phyloP scores from a whole-genome alignment of 2,113 vertebrate genomes.

The Pseudorasbora parva region DNA sequence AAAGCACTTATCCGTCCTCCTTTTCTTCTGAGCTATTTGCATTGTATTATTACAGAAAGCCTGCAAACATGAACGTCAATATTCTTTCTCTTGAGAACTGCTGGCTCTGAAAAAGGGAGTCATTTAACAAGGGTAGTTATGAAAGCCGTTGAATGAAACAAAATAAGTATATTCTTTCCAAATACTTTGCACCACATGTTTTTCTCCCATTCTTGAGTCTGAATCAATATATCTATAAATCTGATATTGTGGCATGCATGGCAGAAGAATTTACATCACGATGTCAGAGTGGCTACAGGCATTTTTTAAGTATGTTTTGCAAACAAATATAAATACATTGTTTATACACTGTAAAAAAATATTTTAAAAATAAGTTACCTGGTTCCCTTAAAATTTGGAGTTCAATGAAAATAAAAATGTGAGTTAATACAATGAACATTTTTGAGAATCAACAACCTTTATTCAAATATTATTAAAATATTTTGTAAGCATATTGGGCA shows the following conservation, averaged over 20 bases:
- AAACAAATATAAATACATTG: not conserved
- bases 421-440: too few relatives aligned
- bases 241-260: too few relatives aligned
- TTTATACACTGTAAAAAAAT: too few relatives aligned
- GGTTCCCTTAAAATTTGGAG: too few relatives aligned
- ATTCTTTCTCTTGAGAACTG: not conserved
- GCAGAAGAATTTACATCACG: not conserved
- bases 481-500: too few relatives aligned
- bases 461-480: too few relatives aligned
- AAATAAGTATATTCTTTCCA: not conserved
- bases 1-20: not conserved
- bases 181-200: not conserved
- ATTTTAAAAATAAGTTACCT: too few relatives aligned
- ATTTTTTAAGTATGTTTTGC: not conserved
- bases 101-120: not conserved
- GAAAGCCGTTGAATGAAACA: conserved; percentile 6
- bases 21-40: conserved; percentile 18
- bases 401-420: too few relatives aligned
- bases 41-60: conserved; percentile 11
- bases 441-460: too few relatives aligned
- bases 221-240: conserved; percentile 3
- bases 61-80: conserved; percentile 17
- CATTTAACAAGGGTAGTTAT: conserved; percentile 12
- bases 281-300: not conserved
- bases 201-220: not conserved